Conservation (phyloP, 2,113 vertebrate genomes). For the Gopherus evgoodei region DNA sequence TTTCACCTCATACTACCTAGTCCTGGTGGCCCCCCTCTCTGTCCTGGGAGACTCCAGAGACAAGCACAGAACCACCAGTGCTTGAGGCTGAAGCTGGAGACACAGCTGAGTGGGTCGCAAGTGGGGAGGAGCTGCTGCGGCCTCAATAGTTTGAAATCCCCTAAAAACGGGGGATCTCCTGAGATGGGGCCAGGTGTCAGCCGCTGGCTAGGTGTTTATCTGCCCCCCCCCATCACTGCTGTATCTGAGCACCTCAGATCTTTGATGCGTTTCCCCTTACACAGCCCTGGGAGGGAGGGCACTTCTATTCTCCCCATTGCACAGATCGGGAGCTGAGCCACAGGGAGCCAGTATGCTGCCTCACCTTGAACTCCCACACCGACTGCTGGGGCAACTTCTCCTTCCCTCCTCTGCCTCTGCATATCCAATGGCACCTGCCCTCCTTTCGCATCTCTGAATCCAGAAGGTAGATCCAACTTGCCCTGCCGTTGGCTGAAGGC, state of each 20-base stretch:
- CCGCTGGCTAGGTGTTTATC: neutral
- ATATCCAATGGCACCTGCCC: neutral
- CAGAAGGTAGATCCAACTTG: neutral
- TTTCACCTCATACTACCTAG: neutral
- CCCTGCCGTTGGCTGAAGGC: neutral
- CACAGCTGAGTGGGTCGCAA: neutral
- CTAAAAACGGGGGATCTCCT: no score
- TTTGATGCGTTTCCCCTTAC: neutral
- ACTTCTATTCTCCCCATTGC: neutral
- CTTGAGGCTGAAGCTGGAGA: neutral
- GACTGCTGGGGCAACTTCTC: neutral
- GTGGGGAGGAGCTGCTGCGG: neutral
- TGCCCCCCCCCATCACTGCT: no score
- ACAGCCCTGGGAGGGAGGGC: neutral
- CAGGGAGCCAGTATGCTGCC: neutral
- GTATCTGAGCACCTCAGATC: neutral
- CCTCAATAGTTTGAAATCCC: neutral
- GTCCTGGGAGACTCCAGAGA: no score
- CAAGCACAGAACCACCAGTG: no score
- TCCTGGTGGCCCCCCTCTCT: neutral
- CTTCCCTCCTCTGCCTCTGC: neutral
- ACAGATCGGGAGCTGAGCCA: neutral
- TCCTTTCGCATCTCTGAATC: no score
- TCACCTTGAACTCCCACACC: neutral
- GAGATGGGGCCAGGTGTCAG: neutral